A percentile compares a stretch with the other conserved stretches of the same genome.
Conservation (phyloP, 64 coral and sea anemone genomes). For the Porites australiensis region DNA sequence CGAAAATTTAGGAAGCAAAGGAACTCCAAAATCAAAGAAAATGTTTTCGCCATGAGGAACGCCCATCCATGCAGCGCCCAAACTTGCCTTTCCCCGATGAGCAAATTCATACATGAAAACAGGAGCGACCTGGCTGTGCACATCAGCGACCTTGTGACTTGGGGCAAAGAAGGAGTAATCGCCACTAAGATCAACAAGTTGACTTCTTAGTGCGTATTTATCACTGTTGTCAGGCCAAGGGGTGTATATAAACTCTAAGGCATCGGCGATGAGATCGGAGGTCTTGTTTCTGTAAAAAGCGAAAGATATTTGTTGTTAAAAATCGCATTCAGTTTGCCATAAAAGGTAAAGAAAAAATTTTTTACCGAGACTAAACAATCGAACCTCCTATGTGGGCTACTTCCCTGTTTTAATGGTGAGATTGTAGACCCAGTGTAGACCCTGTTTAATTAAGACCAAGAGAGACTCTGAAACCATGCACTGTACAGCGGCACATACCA, state of each 20-base stretch:
- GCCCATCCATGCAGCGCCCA: constrained; percentile 33
- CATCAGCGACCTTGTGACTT: constrained; percentile 56
- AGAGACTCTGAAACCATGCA: too few species aligned
- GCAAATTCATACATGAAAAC: constrained; percentile 68
- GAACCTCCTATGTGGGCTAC: too few species aligned
- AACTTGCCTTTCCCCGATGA: not conserved
- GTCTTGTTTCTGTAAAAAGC: not conserved
- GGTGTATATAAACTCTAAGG: too few species aligned
- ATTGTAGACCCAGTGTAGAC: too few species aligned
- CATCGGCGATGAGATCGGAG: too few species aligned
- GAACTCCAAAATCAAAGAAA: constrained; percentile 31
- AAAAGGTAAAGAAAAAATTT: too few species aligned
- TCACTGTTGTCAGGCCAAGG: constrained; percentile 38
- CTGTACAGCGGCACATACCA: too few species aligned
- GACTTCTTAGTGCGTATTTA: constrained; percentile 40
- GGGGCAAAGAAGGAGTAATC: constrained; percentile 68
- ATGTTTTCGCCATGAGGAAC: constrained; percentile 1
- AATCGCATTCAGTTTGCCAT: not conserved
- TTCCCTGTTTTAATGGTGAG: too few species aligned
- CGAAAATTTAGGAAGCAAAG: not conserved
- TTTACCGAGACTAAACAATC: too few species aligned
- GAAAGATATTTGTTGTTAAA: not conserved
- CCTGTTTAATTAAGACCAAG: too few species aligned
- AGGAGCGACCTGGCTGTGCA: constrained; percentile 39
- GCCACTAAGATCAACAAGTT: constrained; percentile 53